phyloP scores from a whole-genome alignment of 2,797 vertebrate genomes.

The Manis javanica region DNA sequence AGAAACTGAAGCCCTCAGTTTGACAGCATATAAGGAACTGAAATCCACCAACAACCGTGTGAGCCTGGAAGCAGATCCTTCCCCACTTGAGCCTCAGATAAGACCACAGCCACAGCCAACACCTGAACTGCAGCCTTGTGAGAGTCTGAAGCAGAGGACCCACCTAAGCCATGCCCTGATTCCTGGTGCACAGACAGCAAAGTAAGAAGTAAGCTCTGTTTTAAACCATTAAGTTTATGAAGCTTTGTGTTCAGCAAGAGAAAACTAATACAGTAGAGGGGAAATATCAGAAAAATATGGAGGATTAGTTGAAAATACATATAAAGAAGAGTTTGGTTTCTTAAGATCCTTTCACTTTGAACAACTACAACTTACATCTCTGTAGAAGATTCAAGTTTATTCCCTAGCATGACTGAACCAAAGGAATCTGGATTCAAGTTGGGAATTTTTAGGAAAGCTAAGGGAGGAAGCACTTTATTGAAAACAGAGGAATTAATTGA shows the following conservation, averaged over 20 bases:
- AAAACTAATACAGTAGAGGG: not conserved
- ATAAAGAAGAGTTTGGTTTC: not conserved
- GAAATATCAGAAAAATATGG: not conserved
- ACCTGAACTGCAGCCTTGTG: not conserved
- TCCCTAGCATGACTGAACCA: not conserved
- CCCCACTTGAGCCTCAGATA: not conserved
- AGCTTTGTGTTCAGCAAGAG: not conserved
- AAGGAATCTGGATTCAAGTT: not conserved
- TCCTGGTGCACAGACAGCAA: not conserved
- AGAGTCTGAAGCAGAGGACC: not conserved
- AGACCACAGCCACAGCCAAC: not conserved
- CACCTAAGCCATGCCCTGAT: not conserved
- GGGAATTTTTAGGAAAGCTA: not conserved
- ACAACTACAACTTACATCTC: not conserved
- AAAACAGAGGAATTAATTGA: not conserved
- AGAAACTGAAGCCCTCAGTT: not conserved
- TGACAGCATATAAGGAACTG: not conserved
- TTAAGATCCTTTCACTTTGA: not conserved
- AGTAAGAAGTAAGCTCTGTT: not conserved
- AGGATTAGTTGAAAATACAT: not conserved
- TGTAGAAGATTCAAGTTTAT: not conserved
- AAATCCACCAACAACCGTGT: not conserved
- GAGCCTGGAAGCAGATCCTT: no score
- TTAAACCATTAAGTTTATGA: not conserved
- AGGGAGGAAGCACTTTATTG: not conserved